Percentiles rank a stretch among this genome's conserved stretches.
Conservation (phyloP, 2,888 invertebrate genomes). For the Rhamnusium bicolor region DNA sequence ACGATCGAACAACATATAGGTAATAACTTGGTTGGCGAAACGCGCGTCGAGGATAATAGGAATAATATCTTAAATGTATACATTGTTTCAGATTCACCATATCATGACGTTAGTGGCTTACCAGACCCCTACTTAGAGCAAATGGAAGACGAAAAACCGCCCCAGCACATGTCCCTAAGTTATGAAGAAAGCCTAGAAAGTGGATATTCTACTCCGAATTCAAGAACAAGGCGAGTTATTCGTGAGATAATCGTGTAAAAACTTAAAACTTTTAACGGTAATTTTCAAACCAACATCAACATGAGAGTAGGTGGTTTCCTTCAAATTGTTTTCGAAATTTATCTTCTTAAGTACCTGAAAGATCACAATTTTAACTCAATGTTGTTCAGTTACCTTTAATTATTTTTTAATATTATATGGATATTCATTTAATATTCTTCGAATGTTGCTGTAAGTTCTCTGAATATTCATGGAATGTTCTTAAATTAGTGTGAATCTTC, state of each 20-base stretch:
- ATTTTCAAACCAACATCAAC: slow-evolving; percentile 3
- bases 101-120: slow-evolving; percentile 94
- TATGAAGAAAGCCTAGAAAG: slow-evolving; percentile 96
- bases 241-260: slow-evolving; percentile 93
- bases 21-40: too few relatives aligned
- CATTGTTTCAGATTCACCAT: slow-evolving; percentile 85
- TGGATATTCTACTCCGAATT: slow-evolving; percentile 95
- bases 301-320: slow-evolving; percentile 23
- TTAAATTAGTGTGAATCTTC: slow-evolving; percentile 3
- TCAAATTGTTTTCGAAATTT: slow-evolving; percentile 41
- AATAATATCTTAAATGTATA: too few relatives aligned
- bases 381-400: slow-evolving; percentile 42
- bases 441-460: too few relatives aligned
- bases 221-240: slow-evolving; percentile 92
- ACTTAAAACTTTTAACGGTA: background rate
- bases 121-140: slow-evolving; percentile 90
- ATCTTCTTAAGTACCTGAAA: slow-evolving; percentile 61
- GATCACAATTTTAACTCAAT: slow-evolving; percentile 39
- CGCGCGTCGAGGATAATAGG: too few relatives aligned
- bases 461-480: slow-evolving; percentile 23
- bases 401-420: background rate
- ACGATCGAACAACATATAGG: slow-evolving; percentile 90
- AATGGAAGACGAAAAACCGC: slow-evolving; percentile 87
- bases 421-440: background rate
- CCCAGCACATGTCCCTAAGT: slow-evolving; percentile 89